Conservation (phyloP, 2,113 vertebrate genomes). For the Piaya cayana region DNA sequence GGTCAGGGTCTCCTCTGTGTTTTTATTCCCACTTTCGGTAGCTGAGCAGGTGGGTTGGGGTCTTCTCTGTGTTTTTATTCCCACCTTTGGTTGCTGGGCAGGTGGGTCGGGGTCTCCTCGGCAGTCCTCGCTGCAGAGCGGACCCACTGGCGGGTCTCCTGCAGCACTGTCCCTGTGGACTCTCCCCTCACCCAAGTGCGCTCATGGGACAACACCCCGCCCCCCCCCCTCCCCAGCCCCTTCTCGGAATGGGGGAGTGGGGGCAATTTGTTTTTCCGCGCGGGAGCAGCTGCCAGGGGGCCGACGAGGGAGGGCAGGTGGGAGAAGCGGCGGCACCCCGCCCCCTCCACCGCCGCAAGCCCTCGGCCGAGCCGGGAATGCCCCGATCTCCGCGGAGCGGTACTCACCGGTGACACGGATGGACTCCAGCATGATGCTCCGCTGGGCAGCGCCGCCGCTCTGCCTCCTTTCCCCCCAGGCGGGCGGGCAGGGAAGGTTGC, state of each 20-base stretch:
- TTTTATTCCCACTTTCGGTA: fast-evolving
- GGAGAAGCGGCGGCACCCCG: not conserved
- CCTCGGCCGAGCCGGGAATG: not conserved
- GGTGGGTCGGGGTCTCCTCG: no score
- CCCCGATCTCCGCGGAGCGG: no score
- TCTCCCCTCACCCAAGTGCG: not conserved
- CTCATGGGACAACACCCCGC: no score
- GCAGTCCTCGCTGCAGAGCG: no score
- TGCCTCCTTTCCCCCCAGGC: not conserved
- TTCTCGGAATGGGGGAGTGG: no score
- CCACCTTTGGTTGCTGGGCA: not conserved
- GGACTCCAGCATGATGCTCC: conserved; percentile 76
- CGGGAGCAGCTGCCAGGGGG: no score
- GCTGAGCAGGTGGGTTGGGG: not conserved
- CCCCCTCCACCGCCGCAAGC: not conserved
- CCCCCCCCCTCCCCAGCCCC: no score
- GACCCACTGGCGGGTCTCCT: fast-evolving
- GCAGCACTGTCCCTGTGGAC: not conserved
- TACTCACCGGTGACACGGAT: conserved; percentile 82
- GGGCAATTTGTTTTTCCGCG: no score
- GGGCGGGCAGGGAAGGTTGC: not conserved
- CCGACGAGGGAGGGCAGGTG: no score
- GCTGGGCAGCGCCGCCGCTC: not conserved
- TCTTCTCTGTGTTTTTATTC: not conserved
- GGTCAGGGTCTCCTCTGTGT: not conserved